phyloP scores from a whole-genome alignment of 2,888 invertebrate genomes.

The Leptura quadrifasciata region DNA sequence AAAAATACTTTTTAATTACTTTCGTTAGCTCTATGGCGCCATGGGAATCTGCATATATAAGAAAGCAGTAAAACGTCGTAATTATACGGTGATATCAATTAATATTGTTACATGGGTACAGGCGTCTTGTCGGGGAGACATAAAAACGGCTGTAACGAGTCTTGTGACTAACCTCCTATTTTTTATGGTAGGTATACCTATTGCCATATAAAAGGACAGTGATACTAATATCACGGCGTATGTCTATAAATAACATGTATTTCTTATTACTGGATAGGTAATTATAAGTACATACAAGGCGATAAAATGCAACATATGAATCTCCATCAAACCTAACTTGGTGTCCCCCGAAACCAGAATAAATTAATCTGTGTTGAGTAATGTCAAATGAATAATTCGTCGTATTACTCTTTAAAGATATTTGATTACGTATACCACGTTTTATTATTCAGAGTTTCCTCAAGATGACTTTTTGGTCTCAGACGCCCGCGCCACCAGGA shows the following conservation, averaged over 20 bases:
- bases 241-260: not conserved
- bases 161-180: not conserved
- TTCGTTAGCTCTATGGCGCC: not conserved
- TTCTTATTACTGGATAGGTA: not conserved
- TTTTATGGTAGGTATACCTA: not conserved
- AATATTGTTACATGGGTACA: not conserved
- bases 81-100: not conserved
- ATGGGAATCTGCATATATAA: not conserved
- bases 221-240: not conserved
- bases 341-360: no score
- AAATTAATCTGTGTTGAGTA: no score
- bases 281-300: not conserved
- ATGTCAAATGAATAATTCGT: no score
- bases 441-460: no score
- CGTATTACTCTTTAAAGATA: no score
- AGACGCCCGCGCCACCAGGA: no score
- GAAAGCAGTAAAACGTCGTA: not conserved
- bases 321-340: not conserved
- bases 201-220: not conserved
- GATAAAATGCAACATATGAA: not conserved
- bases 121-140: slow-evolving; percentile 2
- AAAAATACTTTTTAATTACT: not conserved
- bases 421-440: no score
- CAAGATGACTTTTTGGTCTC: no score
- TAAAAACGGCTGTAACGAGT: not conserved